Conservation (phyloP, 2,888 invertebrate species). For the Linnaemya tessellans region DNA sequence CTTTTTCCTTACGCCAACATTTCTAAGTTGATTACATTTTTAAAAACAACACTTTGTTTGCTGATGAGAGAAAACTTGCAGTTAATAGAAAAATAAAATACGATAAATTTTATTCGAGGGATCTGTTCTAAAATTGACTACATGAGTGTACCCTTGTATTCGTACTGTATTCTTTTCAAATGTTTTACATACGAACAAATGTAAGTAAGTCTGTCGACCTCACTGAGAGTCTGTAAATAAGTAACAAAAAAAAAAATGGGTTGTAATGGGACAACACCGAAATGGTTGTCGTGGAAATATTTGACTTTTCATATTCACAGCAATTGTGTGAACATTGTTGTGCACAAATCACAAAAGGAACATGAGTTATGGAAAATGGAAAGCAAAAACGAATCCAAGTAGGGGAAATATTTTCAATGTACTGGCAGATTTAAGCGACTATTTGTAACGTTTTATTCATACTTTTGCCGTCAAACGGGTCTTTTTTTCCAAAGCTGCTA, state of each 20-base stretch:
- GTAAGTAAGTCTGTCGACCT: background rate
- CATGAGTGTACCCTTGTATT: background rate
- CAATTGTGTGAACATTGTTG: constrained; percentile 65
- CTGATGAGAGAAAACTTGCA: constrained; percentile 28
- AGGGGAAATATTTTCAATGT: constrained; percentile 26
- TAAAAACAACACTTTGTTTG: constrained; percentile 23
- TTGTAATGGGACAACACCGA: constrained; percentile 62
- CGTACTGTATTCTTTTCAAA: background rate
- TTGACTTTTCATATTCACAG: constrained; percentile 69
- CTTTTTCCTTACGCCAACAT: constrained; percentile 19
- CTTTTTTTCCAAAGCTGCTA: constrained; percentile 22
- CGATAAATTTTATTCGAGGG: constrained; percentile 29
- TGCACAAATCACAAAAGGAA: constrained; percentile 38
- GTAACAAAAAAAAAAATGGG: background rate
- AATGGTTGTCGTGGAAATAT: constrained; percentile 66
- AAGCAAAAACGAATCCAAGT: constrained; percentile 16
- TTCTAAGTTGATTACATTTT: background rate
- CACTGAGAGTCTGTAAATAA: constrained; percentile 13
- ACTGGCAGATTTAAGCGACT: background rate
- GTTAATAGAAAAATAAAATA: constrained; percentile 10
- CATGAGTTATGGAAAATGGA: constrained; percentile 17
- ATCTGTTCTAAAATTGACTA: constrained; percentile 8
- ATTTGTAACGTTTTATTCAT: constrained; percentile 6
- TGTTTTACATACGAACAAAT: background rate
- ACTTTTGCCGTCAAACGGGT: background rate